Conservation (phyloP, 2,113 vertebrate species). For the Myiopsitta monachus region DNA sequence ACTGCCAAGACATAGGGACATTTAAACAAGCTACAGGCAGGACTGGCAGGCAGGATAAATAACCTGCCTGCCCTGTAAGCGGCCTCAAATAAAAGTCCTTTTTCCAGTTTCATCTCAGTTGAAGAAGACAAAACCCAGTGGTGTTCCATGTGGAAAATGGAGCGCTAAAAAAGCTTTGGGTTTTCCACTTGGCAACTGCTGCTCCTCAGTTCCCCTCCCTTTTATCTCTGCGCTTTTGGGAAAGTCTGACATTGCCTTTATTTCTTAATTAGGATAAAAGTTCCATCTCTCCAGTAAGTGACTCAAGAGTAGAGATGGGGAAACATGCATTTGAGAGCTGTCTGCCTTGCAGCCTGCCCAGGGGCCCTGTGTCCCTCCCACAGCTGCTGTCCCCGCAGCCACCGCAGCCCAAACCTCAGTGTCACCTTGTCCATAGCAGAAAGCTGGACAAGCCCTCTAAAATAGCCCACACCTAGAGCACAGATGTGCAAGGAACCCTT, state of each 20-base stretch:
- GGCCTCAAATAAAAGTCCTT: not conserved
- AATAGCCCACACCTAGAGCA: not conserved
- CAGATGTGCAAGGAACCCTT: not conserved
- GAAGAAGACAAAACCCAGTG: not conserved
- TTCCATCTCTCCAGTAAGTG: not conserved
- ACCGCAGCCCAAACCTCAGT: not conserved
- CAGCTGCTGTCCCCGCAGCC: not conserved
- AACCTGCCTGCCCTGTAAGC: not conserved
- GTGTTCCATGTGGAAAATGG: not conserved
- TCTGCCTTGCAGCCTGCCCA: not conserved
- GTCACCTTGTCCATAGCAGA: not conserved
- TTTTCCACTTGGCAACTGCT: not conserved
- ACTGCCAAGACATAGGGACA: not conserved
- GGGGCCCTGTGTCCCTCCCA: not conserved
- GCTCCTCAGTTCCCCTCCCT: not conserved
- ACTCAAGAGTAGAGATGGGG: not conserved
- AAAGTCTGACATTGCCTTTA: not conserved
- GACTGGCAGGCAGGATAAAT: not conserved
- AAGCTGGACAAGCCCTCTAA: not conserved
- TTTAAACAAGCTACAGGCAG: not conserved
- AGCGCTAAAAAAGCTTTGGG: not conserved
- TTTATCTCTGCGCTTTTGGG: not conserved
- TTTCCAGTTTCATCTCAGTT: not conserved
- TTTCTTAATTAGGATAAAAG: not conserved
- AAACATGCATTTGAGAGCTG: not conserved